A percentile compares a stretch with the other conserved stretches of the same genome.
Conservation (phyloP, 2,888 invertebrate genomes). For the Polydesmus complanatus region DNA sequence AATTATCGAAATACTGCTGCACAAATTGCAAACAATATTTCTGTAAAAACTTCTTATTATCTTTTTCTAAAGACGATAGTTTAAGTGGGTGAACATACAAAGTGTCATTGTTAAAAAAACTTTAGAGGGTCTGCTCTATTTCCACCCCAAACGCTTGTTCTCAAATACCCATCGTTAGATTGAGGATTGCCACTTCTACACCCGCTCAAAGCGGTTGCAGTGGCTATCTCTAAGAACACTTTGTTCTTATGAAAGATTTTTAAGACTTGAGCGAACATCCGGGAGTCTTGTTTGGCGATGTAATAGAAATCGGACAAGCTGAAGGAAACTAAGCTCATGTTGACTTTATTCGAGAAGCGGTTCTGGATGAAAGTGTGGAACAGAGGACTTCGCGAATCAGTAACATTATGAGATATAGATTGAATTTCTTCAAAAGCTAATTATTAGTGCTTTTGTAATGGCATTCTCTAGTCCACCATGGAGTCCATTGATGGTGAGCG, state of each 20-base stretch:
- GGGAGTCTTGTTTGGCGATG: background rate
- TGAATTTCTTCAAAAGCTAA: background rate
- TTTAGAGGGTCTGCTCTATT: background rate
- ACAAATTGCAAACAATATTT: no score
- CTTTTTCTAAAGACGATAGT: no score
- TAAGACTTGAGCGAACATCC: background rate
- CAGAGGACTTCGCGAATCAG: no score
- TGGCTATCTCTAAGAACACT: constrained; percentile 3
- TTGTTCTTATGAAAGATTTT: background rate
- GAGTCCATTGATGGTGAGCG: background rate
- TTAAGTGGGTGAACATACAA: background rate
- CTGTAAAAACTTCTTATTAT: no score
- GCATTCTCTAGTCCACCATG: background rate
- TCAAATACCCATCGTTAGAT: background rate
- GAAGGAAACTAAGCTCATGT: background rate
- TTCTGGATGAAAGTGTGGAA: background rate
- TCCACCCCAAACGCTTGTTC: background rate
- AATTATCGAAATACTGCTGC: no score
- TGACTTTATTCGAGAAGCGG: background rate
- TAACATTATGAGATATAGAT: background rate
- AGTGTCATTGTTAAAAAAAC: background rate
- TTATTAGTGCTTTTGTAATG: background rate
- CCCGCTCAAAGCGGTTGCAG: background rate
- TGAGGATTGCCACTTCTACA: background rate
- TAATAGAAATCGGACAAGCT: background rate